phyloP scores from a whole-genome alignment of 2,113 vertebrate genomes.

The Neogobius melanostomus region DNA sequence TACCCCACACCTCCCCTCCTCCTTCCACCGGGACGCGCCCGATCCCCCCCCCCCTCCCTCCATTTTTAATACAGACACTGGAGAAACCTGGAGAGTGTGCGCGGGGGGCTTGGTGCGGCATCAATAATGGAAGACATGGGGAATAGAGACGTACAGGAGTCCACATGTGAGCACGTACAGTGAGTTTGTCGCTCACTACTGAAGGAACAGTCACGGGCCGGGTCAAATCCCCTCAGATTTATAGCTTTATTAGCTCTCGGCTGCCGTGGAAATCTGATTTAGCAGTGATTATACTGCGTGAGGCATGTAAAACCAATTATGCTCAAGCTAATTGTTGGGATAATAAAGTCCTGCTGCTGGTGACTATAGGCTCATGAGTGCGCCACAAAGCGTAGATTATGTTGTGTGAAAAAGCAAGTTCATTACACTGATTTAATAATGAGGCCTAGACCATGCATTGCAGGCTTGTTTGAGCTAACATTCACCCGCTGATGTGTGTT shows the following conservation, averaged over 20 bases:
- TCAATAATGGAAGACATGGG: conserved; percentile 56
- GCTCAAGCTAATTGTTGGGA: conserved; percentile 35
- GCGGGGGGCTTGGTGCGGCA: conserved; percentile 34
- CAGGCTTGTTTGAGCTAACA: neutral
- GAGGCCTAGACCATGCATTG: neutral
- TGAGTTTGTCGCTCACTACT: conserved; percentile 32
- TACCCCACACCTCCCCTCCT: conserved; percentile 54
- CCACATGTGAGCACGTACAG: conserved; percentile 17
- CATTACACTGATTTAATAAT: conserved; percentile 2
- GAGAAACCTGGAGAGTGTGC: conserved; percentile 45
- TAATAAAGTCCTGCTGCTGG: conserved; percentile 36
- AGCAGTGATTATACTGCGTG: conserved; percentile 24
- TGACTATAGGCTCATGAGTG: neutral
- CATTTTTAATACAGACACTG: conserved; percentile 70
- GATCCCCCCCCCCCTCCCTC: conserved; percentile 40
- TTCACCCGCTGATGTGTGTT: neutral
- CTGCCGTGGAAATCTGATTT: conserved; percentile 29
- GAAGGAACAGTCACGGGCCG: conserved; percentile 7
- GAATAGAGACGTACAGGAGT: conserved; percentile 50
- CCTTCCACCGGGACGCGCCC: conserved; percentile 55
- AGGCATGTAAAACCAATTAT: conserved; percentile 47
- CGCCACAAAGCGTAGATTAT: conserved; percentile 21
- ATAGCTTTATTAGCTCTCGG: conserved; percentile 21
- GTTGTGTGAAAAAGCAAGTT: neutral
- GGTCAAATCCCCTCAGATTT: conserved; percentile 2